These are phyloP conservation scores for Anseranas semipalmata DNA, from an alignment of 2,113 vertebrate genomes.

Conservation along the genomic window DNA sequence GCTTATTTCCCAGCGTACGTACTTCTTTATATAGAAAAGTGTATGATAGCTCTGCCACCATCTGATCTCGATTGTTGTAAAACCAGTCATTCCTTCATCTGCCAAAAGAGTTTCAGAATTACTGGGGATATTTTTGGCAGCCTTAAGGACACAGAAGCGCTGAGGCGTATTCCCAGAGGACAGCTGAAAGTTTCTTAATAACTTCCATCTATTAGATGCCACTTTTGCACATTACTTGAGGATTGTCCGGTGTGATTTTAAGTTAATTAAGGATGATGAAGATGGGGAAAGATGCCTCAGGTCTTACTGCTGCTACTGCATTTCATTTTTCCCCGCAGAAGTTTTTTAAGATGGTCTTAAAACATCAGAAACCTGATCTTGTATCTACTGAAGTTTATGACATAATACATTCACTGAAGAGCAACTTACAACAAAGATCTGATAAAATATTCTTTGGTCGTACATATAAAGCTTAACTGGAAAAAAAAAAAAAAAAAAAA, in stretches of 20 bases:
- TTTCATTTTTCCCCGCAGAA: background rate
- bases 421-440: background rate
- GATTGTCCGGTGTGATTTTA: constrained; percentile 19
- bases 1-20: constrained; percentile 43
- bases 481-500: no score
- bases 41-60: constrained; percentile 60
- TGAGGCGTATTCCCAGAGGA: constrained; percentile 46
- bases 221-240: constrained; percentile 8
- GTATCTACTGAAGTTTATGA: background rate
- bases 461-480: background rate
- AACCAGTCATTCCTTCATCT: constrained; percentile 67
- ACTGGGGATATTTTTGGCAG: constrained; percentile 59
- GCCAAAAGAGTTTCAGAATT: constrained; percentile 60
- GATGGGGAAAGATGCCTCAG: background rate
- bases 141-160: constrained; percentile 41
- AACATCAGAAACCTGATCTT: constrained; percentile 41
- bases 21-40: constrained; percentile 59
- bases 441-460: background rate
- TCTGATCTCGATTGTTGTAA: constrained; percentile 70
- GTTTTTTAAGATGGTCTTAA: background rate
- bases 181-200: constrained; percentile 45
- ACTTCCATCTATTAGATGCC: constrained; percentile 38
- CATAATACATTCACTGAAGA: constrained; percentile 8
- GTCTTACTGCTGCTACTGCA: background rate
- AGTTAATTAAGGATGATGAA: constrained; percentile 29